Evolutionary conservation across 2,888 invertebrate genomes (phyloP).

Genomic region (Pocota personata): DNA sequence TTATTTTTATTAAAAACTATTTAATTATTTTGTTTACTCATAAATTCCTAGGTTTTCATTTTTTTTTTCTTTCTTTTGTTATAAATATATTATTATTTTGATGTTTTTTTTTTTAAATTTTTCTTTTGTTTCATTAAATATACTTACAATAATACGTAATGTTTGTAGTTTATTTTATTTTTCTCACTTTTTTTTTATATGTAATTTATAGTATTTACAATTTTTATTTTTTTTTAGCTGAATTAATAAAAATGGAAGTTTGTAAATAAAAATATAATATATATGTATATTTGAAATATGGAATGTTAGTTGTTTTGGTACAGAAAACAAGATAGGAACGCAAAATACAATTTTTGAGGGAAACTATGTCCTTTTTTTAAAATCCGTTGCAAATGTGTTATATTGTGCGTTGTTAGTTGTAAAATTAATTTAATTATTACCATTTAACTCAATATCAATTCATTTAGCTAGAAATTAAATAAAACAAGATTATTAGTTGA

Average conservation of each 20-base stretch:
- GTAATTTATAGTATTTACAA: slow-evolving; percentile 51
- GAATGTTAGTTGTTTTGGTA: slow-evolving; percentile 32
- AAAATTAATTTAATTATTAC: not conserved
- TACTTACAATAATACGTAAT: slow-evolving; percentile 49
- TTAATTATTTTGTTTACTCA: slow-evolving; percentile 39
- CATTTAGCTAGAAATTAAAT: slow-evolving; percentile 55
- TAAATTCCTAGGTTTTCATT: slow-evolving; percentile 43
- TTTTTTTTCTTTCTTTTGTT: slow-evolving; percentile 49
- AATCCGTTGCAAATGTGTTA: slow-evolving; percentile 14
- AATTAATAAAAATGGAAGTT: slow-evolving; percentile 67
- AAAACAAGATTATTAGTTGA: slow-evolving; percentile 12
- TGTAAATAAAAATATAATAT: not conserved
- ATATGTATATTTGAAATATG: slow-evolving; percentile 7
- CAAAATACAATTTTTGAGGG: not conserved
- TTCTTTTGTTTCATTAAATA: slow-evolving; percentile 29
- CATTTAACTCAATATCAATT: slow-evolving; percentile 50
- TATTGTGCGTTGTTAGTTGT: slow-evolving; percentile 61
- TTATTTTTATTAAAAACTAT: slow-evolving; percentile 35
- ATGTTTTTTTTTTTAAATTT: not conserved
- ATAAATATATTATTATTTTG: slow-evolving; percentile 55
- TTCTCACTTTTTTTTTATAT: not conserved
- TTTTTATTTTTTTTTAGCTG: slow-evolving; percentile 3
- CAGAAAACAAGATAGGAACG: slow-evolving; percentile 1
- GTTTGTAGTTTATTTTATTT: slow-evolving; percentile 19
- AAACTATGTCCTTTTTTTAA: not conserved